These are phyloP conservation scores for Nothoprocta perdicaria DNA, from an alignment of 2,113 vertebrate species.

Conservation along the genomic window DNA sequence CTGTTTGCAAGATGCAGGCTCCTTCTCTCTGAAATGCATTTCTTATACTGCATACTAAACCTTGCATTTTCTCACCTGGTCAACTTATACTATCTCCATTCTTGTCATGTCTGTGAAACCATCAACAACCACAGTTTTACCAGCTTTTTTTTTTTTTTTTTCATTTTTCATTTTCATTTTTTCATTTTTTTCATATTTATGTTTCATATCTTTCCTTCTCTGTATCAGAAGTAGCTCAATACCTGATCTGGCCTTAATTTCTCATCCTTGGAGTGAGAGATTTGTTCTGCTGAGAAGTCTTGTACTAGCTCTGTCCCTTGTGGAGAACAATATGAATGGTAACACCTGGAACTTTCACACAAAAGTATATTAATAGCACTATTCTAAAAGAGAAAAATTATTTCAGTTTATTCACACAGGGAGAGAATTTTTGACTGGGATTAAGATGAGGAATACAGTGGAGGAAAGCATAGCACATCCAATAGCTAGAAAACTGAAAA, in stretches of 20 bases:
- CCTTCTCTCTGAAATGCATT: no score
- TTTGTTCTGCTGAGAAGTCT: background rate
- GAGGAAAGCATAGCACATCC: background rate
- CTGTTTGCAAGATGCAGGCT: no score
- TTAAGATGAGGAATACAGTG: background rate
- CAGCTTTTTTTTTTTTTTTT: no score
- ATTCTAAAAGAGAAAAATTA: background rate
- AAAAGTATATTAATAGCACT: background rate
- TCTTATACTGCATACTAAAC: no score
- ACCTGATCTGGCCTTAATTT: background rate
- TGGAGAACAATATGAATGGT: background rate
- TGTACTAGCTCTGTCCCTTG: background rate
- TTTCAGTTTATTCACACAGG: background rate
- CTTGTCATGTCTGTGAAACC: background rate
- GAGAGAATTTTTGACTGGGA: background rate
- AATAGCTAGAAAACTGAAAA: background rate
- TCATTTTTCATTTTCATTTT: no score
- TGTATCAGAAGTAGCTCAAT: no score
- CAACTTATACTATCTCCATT: background rate
- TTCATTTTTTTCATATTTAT: background rate
- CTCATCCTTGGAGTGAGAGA: background rate
- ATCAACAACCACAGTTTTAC: background rate
- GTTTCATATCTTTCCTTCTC: background rate
- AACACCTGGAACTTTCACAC: background rate
- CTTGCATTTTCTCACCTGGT: no score